Evolutionary conservation across 2,797 vertebrate genomes (phyloP), one percentile per base, ranked within the genome.

Genomic region (Sebastolobus alascanus): DNA sequence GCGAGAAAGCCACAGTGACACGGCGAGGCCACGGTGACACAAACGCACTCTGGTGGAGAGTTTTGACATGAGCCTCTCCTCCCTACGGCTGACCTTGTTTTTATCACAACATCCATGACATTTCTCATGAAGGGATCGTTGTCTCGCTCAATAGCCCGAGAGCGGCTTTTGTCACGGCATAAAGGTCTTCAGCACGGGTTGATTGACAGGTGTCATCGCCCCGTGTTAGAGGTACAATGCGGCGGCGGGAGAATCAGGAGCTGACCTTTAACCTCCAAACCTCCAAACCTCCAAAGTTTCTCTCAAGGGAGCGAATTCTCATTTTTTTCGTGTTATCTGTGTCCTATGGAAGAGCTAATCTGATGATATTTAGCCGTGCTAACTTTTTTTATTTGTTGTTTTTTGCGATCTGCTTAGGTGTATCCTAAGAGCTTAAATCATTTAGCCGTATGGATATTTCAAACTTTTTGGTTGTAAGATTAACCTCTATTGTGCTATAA

Each of bases 131-230:
- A 85, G 66, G 72, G 50, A 46, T 37, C 20, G 54, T 4, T 3
- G 75, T 77, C 74, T 72, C 16, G 3, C 61, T 80, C 76, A 65
- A 55, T 59, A 35, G 73, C 68, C 69, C 13, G 31, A 2, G 9
- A 56, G 20, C 9, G 12, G 74, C 79, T 73, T 85, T 82, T 88
- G 83, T 89, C 69, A 1, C 6, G 0, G 14, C 2, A 3, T 58
- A 93, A 94, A 93, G 91, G 93, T 93, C 89, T 66, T 22, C 9
- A 0, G 76, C 2, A 2, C 18, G 2, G 38, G 3, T 3, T 92
- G 93, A 95, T 83, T 93, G 94, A 91, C 92, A 92, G 92, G 88
- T 80, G 87, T 84, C 90, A 52, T 58, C 3, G 52, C 77, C 82
- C n/a, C 11, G 1, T 3, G 31, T 29, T 46, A 0, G 59, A 31